These are phyloP conservation scores for Agrotis clavis DNA, from an alignment of 2,888 invertebrate genomes.

Conservation along the genomic window DNA sequence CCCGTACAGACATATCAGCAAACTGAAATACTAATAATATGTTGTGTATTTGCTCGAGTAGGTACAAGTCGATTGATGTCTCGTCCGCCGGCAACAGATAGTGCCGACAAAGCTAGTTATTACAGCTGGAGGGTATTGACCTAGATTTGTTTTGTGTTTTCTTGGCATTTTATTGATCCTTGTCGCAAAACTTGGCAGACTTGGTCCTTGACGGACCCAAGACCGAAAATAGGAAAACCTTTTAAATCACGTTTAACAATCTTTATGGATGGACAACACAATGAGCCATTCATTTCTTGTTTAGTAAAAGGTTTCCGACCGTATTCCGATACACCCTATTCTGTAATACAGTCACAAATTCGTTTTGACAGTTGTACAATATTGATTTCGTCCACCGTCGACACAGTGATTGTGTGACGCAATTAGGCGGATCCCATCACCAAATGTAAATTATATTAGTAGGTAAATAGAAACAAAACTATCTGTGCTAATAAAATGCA, in stretches of 20 bases:
- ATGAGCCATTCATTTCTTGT: background rate
- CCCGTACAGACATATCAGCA: conserved; percentile 4
- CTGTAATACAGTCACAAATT: background rate
- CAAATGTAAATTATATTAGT: conserved; percentile 12
- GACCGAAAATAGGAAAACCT: background rate
- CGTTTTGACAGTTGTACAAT: background rate
- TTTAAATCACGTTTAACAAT: background rate
- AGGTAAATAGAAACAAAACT: conserved; percentile 36
- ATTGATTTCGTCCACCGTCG: background rate
- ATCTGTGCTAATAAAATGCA: conserved; percentile 45
- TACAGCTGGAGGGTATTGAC: conserved; percentile 14
- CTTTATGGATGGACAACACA: background rate
- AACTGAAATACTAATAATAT: conserved; percentile 28
- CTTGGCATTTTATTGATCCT: conserved; percentile 14
- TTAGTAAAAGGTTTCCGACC: background rate
- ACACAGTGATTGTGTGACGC: background rate
- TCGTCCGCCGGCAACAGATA: conserved; percentile 7
- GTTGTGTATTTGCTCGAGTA: conserved; percentile 3
- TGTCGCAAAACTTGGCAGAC: background rate
- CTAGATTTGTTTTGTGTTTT: conserved; percentile 6
- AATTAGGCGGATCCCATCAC: background rate
- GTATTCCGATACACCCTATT: background rate
- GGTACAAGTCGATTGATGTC: conserved; percentile 26
- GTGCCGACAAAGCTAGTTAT: conserved; percentile 22
- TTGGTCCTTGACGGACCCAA: background rate